Percentiles rank a stretch among this genome's conserved stretches.
phyloP scores from a whole-genome alignment of 2,797 vertebrate species.

The Danio kyathit region DNA sequence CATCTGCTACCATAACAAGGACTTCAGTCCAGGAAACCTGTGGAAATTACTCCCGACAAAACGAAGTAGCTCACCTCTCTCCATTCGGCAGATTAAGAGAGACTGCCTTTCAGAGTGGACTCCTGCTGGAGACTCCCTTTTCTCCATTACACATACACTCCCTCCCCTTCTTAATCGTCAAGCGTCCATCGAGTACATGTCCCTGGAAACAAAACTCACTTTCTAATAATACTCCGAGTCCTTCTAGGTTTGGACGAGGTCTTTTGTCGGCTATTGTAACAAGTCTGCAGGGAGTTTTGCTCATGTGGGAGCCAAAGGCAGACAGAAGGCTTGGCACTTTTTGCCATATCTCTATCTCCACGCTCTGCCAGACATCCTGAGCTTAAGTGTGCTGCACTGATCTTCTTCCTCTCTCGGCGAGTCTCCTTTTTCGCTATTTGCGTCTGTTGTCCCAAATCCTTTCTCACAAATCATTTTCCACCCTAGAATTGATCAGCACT shows the following conservation, averaged over 20 bases:
- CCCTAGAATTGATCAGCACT: constrained; percentile 40
- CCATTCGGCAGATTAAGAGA: constrained; percentile 14
- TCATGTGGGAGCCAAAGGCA: constrained; percentile 40
- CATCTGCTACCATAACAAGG: not conserved
- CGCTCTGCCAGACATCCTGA: constrained; percentile 63
- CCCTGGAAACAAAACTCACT: constrained; percentile 49
- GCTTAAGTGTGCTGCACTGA: constrained; percentile 56
- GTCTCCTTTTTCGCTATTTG: constrained; percentile 51
- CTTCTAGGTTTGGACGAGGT: constrained; percentile 37
- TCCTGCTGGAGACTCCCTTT: not conserved
- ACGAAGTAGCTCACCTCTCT: constrained; percentile 11
- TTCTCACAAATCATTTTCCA: constrained; percentile 33
- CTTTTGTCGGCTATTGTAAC: constrained; percentile 49
- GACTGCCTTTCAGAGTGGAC: constrained; percentile 14
- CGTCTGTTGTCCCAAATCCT: constrained; percentile 41
- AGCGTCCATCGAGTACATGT: constrained; percentile 42
- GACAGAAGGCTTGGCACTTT: constrained; percentile 52
- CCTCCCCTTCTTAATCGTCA: constrained; percentile 12
- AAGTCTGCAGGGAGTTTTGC: constrained; percentile 51
- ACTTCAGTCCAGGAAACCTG: not conserved
- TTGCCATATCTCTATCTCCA: constrained; percentile 54
- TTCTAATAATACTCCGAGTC: constrained; percentile 62
- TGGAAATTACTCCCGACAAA: constrained; percentile 39
- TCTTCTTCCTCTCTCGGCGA: constrained; percentile 45
- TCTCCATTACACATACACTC: not conserved